A percentile compares a stretch with the other conserved stretches of the same genome.
phyloP scores from a whole-genome alignment of 2,113 vertebrate species.

The Scomber colias region DNA sequence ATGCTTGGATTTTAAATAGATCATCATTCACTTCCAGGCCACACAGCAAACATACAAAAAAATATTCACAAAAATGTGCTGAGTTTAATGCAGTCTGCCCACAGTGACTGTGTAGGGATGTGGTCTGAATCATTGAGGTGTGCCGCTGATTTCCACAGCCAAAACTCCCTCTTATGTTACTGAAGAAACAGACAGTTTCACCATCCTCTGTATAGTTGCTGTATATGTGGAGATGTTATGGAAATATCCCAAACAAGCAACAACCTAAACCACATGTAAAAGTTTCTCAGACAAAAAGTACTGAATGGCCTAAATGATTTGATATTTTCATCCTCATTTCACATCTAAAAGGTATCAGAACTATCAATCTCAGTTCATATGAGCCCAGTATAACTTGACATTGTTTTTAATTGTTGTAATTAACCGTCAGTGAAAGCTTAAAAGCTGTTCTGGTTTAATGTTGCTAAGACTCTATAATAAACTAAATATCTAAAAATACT shows the following conservation, averaged over 20 bases:
- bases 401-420: too few species aligned
- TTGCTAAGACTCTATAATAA: too few species aligned
- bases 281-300: too few species aligned
- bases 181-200: slow-evolving; percentile 10
- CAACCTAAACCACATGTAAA: background rate
- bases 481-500: too few species aligned
- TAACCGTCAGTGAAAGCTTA: too few species aligned
- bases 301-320: too few species aligned
- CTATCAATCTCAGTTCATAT: too few species aligned
- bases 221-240: background rate
- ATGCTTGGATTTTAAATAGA: slow-evolving; percentile 8
- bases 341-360: too few species aligned
- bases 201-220: slow-evolving; percentile 5
- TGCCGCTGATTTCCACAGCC: slow-evolving; percentile 10
- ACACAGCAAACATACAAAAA: background rate
- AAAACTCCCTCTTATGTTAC: slow-evolving; percentile 21
- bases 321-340: too few species aligned
- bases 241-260: slow-evolving; percentile 9
- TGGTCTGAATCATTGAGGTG: slow-evolving; percentile 44
- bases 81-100: slow-evolving; percentile 31
- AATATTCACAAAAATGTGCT: slow-evolving; percentile 29
- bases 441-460: too few species aligned
- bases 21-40: slow-evolving; percentile 1
- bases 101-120: slow-evolving; percentile 49
- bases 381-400: too few species aligned